Conservation (phyloP, 2,888 invertebrate genomes). For the Lepidocyrtinus sp. region DNA sequence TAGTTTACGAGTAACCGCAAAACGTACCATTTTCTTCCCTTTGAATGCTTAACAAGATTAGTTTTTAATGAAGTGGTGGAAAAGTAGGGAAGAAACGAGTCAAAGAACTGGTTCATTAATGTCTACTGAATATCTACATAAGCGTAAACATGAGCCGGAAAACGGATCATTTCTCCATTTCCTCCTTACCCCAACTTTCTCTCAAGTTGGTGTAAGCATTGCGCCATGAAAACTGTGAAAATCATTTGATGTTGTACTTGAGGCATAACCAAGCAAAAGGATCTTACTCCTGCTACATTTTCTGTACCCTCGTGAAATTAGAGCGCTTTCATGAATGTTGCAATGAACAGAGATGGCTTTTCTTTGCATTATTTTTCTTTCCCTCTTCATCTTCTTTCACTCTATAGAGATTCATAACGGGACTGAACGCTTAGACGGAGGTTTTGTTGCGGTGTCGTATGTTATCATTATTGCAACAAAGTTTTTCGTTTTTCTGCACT, state of each 20-base stretch:
- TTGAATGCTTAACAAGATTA: slow-evolving; percentile 47
- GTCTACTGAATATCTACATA: slow-evolving; percentile 52
- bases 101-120: slow-evolving; percentile 55
- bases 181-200: slow-evolving; percentile 33
- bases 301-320: neutral
- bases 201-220: slow-evolving; percentile 30
- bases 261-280: neutral
- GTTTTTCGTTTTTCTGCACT: no score
- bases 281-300: neutral
- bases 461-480: slow-evolving; percentile 23
- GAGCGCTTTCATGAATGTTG: neutral
- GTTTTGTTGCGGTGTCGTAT: slow-evolving; percentile 13
- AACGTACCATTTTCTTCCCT: slow-evolving; percentile 13
- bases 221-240: slow-evolving; percentile 34
- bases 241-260: neutral
- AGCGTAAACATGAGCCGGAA: slow-evolving; percentile 40
- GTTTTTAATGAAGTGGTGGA: slow-evolving; percentile 26
- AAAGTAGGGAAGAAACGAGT: slow-evolving; percentile 51
- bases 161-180: slow-evolving; percentile 30
- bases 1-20: neutral
- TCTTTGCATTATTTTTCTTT: slow-evolving; percentile 18
- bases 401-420: neutral
- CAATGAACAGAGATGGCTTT: neutral
- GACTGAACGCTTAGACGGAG: neutral
- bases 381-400: neutral